phyloP scores from a whole-genome alignment of 1,140 invertebrate species.

The Brachionus rubens region DNA sequence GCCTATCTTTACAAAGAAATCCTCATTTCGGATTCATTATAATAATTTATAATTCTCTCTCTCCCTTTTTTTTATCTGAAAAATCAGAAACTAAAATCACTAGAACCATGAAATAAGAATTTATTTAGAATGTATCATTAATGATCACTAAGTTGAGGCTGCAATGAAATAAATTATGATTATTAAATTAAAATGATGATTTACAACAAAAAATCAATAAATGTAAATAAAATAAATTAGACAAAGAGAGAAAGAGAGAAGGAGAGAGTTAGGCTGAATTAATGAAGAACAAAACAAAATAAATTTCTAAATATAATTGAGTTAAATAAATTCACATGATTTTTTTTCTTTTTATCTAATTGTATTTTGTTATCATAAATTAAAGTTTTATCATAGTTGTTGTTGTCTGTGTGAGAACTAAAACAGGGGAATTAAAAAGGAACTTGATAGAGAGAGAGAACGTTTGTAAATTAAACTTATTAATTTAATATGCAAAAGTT shows the following conservation, averaged over 20 bases:
- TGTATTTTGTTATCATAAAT: conserved; percentile 23
- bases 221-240: conserved; percentile 30
- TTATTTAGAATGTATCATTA: too few relatives aligned
- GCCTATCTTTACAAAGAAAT: too few relatives aligned
- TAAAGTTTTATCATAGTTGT: conserved; percentile 22
- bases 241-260: neutral
- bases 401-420: too few relatives aligned
- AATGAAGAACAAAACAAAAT: neutral
- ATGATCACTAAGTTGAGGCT: conserved; percentile 13
- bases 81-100: conserved; percentile 1
- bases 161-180: conserved; percentile 24
- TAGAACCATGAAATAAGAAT: conserved; percentile 3
- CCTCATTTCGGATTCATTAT: neutral
- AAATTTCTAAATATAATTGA: too few relatives aligned
- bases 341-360: conserved; percentile 1
- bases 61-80: conserved; percentile 15
- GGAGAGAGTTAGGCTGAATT: neutral
- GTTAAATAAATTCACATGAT: conserved; percentile 32
- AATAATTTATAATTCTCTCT: neutral
- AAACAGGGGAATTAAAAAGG: too few relatives aligned
- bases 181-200: neutral
- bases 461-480: too few relatives aligned
- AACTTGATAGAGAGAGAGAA: too few relatives aligned
- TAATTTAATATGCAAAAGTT: too few relatives aligned
- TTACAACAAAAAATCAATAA: neutral